Base-by-base conservation (phyloP, 2,797 vertebrate genomes). In the Meda fulgida region DNA sequence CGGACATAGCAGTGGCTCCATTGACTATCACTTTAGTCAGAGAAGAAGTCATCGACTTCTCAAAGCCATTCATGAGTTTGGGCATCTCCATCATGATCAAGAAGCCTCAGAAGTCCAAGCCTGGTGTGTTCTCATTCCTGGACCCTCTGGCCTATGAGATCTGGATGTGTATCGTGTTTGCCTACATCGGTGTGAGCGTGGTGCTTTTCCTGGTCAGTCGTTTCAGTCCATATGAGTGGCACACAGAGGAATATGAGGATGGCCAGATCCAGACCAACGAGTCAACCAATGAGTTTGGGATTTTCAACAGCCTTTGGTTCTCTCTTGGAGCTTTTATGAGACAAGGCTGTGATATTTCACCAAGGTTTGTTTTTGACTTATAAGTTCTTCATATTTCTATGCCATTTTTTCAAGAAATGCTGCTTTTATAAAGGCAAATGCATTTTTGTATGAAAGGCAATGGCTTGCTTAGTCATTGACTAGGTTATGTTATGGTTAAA, bases 81-180 rank as follows among this genome's bases (percentile, higher is more conserved):
- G 98, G 98, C 85, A 99, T 99, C 93, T 99, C 98, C 83, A 99
- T 99, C 93, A 99, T 99, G 98, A 99, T 99, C 93, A 99, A 99
- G 95, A 99, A 99, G 91, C 98, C 98, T 88, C 98, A 99, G 94
- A 99, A 99, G 94, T 99, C 98, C 92, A 99, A 99, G 90, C 98
- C 98, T 19, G 98, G 98, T 88, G 98, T 99, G 58, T 99, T 99
- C 93, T 99, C 98, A 7, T 99, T 99, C 95, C 95, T 99, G 93
- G 98, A 99, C 92, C 98, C 98, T 0, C 96, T 99, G 95, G 98
- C 98, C 40, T 99, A 99, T 89, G 98, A 99, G 95, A 99, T 99
- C 94, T 99, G 98, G 98, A 99, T 99, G 98, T 99, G 98, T 92
- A 99, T 99, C 88, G 98, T 99, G 88, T 99, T 99, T 91, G 98